A percentile compares a stretch with the other conserved stretches of the same genome.
phyloP scores from a whole-genome alignment of 1,140 invertebrate genomes.

The Pseudomyrmex pallidus region DNA sequence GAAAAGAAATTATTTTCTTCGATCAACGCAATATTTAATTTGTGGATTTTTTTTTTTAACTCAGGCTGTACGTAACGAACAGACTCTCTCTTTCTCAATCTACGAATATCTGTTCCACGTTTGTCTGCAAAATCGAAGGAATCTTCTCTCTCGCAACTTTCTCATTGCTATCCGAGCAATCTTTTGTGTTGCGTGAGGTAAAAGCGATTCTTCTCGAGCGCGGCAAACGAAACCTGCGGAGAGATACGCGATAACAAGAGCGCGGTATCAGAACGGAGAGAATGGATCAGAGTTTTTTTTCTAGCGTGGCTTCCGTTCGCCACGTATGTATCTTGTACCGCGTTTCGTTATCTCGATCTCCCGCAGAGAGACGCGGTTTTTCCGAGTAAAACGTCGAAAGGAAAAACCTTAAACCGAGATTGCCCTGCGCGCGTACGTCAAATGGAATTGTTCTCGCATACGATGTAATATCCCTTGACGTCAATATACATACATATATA shows the following conservation, averaged over 20 bases:
- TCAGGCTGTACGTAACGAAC: no score
- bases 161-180: not conserved
- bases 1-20: no score
- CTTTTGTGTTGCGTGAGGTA: not conserved
- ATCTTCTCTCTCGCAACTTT: not conserved
- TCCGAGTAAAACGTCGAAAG: not conserved
- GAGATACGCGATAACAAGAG: not conserved
- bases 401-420: constrained; percentile 34
- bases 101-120: no score
- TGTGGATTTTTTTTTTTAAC: no score
- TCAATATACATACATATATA: not conserved
- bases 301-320: not conserved
- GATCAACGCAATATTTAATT: no score
- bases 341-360: constrained; percentile 3
- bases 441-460: not conserved
- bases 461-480: constrained; percentile 8
- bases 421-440: not conserved
- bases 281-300: not conserved
- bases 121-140: not conserved
- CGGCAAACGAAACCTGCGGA: not conserved
- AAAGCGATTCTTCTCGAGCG: not conserved
- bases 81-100: no score
- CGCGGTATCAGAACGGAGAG: not conserved
- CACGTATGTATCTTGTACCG: not conserved
- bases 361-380: not conserved